These are phyloP conservation scores for Actenoides hombroni DNA, from an alignment of 2,113 vertebrate species.

Conservation along the genomic window DNA sequence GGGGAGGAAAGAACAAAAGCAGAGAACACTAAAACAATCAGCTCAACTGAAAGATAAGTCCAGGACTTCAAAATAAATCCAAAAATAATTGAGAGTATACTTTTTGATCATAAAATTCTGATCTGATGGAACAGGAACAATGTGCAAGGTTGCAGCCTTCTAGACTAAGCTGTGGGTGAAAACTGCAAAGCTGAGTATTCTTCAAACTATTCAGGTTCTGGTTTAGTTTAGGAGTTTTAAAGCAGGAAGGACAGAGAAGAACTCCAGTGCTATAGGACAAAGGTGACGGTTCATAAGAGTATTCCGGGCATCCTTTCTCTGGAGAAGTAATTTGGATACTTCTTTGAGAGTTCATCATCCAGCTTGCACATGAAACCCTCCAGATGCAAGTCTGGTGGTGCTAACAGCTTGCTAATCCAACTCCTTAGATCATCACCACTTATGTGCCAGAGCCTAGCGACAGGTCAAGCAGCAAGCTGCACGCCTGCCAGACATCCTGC, in stretches of 20 bases:
- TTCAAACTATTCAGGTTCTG: background rate
- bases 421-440: background rate
- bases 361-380: background rate
- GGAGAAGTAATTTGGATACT: background rate
- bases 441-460: accelerated
- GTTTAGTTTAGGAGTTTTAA: background rate
- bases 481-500: background rate
- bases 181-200: background rate
- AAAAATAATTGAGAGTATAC: background rate
- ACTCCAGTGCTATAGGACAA: background rate
- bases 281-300: background rate
- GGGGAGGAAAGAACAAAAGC: background rate
- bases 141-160: background rate
- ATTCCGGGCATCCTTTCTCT: background rate
- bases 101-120: background rate
- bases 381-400: background rate
- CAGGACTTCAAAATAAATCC: background rate
- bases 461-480: background rate
- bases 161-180: background rate
- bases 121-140: background rate
- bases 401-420: background rate
- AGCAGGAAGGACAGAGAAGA: background rate
- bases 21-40: background rate
- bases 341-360: background rate
- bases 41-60: background rate